phyloP scores from a whole-genome alignment of 2,113 vertebrate species.

The Lasiurus borealis region DNA sequence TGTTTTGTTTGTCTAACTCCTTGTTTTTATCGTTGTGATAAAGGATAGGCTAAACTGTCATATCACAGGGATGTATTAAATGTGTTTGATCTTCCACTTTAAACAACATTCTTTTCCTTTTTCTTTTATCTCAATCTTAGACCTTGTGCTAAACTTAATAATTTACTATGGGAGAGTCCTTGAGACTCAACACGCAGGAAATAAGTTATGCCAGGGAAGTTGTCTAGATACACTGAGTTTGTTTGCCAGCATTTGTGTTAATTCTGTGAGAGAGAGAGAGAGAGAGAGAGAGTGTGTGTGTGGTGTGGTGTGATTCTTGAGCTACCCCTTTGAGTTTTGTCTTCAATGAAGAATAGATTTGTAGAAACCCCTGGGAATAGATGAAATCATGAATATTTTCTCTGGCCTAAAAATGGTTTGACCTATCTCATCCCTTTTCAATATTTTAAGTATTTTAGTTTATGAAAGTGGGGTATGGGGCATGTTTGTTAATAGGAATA shows the following conservation, averaged over 20 bases:
- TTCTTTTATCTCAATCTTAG: slow-evolving; percentile 45
- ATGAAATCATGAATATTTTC: background rate
- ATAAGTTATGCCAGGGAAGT: background rate
- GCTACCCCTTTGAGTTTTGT: background rate
- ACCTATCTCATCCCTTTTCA: background rate
- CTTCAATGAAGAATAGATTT: background rate
- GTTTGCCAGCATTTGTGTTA: background rate
- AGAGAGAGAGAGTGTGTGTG: too few species aligned
- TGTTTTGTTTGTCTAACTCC: background rate
- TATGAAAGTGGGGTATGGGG: background rate
- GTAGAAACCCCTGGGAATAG: background rate
- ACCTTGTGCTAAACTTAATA: slow-evolving; percentile 55
- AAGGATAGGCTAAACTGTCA: background rate
- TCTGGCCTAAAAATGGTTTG: background rate
- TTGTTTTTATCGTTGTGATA: background rate
- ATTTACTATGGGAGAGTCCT: slow-evolving; percentile 53
- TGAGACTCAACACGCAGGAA: slow-evolving; percentile 36
- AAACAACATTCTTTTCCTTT: slow-evolving; percentile 33
- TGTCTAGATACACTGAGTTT: background rate
- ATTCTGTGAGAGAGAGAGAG: background rate
- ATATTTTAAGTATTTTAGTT: slow-evolving; percentile 30
- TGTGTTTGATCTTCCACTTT: slow-evolving; percentile 53
- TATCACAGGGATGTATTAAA: background rate
- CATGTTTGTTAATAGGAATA: background rate
- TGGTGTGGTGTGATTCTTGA: background rate